Evolutionary conservation across 2,888 invertebrate species (phyloP).

Genomic region (Gerris lacustris): DNA sequence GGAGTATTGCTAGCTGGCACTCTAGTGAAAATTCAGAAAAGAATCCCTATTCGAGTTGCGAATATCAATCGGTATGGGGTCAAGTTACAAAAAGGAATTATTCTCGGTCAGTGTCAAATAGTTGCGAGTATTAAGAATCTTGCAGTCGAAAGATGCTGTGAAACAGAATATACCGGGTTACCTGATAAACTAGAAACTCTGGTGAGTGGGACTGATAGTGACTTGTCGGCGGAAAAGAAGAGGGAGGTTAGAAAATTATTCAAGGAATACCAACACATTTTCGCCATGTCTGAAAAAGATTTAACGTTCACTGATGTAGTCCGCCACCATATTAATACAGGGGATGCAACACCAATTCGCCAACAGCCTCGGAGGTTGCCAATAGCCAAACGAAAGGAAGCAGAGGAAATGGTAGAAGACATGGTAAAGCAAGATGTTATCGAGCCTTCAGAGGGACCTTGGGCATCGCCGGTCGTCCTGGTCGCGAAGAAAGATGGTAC

Average conservation of each 20-base stretch:
- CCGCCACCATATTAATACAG: background rate
- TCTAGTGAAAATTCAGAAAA: background rate
- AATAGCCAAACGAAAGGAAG: background rate
- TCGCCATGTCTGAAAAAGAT: background rate
- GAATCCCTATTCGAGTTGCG: background rate
- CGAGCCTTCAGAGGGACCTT: conserved; percentile 8
- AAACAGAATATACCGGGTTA: background rate
- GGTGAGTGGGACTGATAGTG: background rate
- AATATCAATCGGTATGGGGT: background rate
- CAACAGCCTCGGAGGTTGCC: background rate
- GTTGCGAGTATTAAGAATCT: background rate
- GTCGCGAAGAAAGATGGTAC: conserved; percentile 13
- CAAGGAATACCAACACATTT: background rate
- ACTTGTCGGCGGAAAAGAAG: background rate
- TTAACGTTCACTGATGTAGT: background rate
- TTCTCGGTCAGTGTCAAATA: background rate
- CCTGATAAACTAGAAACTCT: background rate
- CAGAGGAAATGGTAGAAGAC: background rate
- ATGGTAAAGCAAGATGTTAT: background rate
- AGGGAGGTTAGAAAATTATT: background rate
- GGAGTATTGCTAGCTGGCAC: background rate
- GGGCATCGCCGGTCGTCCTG: conserved; percentile 13
- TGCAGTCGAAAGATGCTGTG: background rate
- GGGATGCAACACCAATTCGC: background rate
- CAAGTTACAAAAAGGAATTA: background rate